phyloP scores from a whole-genome alignment of 2,797 vertebrate species.

The Gallinago nigripennis region DNA sequence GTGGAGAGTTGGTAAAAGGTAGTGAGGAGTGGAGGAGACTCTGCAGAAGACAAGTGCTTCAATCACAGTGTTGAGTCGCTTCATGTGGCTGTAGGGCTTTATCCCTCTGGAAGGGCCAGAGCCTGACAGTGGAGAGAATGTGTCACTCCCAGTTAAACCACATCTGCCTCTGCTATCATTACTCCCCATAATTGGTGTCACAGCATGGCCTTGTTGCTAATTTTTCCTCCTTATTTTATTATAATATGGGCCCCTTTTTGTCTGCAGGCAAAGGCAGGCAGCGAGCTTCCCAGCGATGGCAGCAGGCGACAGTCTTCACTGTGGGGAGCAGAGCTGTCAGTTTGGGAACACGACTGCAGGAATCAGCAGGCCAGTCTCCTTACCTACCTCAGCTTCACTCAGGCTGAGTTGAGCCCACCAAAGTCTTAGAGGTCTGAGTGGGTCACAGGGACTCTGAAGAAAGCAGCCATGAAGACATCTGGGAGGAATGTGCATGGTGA shows the following conservation, averaged over 20 bases:
- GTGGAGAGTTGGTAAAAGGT: neutral
- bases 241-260: neutral
- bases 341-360: neutral
- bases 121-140: neutral
- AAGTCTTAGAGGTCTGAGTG: fast-evolving
- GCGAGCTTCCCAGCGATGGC: neutral
- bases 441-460: neutral
- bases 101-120: neutral
- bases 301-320: neutral
- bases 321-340: neutral
- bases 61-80: fast-evolving
- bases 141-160: neutral
- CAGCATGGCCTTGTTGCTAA: neutral
- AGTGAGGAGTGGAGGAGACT: neutral
- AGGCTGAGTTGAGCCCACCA: neutral
- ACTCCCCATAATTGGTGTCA: neutral
- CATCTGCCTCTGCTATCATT: neutral
- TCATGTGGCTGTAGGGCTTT: neutral
- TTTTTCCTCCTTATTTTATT: neutral
- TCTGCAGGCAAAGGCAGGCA: neutral
- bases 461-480: neutral
- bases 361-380: neutral
- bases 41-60: neutral
- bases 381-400: neutral
- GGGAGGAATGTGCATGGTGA: neutral